Evolutionary conservation across 2,113 vertebrate species (phyloP).

Genomic region (Ovis canadensis): DNA sequence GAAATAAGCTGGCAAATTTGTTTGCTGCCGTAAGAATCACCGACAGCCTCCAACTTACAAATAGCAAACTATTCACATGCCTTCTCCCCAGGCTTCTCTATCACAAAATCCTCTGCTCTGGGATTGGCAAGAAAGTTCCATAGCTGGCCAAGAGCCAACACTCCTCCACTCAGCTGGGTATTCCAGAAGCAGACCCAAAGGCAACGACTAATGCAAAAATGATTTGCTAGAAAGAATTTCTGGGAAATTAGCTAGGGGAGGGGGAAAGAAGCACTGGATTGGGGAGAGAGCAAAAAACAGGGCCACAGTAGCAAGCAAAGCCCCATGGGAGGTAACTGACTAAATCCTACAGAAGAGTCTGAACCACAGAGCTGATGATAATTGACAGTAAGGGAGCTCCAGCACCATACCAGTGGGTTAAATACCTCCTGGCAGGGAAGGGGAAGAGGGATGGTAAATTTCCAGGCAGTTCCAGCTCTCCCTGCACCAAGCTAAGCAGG

Average conservation of each 20-base stretch:
- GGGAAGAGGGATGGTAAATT: neutral
- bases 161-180: neutral
- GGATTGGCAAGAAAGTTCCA: neutral
- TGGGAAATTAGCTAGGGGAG: neutral
- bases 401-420: neutral
- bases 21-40: neutral
- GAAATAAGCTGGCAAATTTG: slow-evolving; percentile 14
- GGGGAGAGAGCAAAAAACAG: neutral
- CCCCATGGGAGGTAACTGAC: neutral
- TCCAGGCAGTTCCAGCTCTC: neutral
- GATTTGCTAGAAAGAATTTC: neutral
- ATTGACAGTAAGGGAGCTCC: neutral
- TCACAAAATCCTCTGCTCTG: neutral
- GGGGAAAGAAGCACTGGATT: neutral
- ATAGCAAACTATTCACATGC: neutral
- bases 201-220: neutral
- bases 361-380: neutral
- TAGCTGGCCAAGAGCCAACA: neutral
- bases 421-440: neutral
- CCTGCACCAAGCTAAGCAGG: neutral
- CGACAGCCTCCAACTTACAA: neutral
- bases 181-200: neutral
- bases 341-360: neutral
- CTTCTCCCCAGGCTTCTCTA: neutral
- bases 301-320: neutral